Base-by-base conservation (phyloP, 2,113 vertebrate genomes). In the Brachypteracias leptosomus region DNA sequence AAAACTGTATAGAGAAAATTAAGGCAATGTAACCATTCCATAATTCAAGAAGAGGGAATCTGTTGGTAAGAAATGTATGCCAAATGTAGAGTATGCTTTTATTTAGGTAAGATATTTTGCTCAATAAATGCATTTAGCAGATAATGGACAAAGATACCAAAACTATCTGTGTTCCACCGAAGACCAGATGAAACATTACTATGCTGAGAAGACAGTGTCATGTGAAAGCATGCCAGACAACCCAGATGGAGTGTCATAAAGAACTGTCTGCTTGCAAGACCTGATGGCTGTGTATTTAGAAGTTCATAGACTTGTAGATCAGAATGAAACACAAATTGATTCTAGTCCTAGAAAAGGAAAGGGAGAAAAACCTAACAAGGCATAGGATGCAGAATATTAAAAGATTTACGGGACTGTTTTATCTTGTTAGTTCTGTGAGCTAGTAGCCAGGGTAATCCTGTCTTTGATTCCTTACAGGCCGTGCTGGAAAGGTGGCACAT, bases 221-320 rank as follows among this genome's bases (percentile, higher is more conserved):
- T 70, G 63, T 93, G 91, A 94, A 93, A 96, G 42, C 36, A 55
- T 91, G 94, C 85, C 90, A 92, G 91, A 89, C 87, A 87, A 40
- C n/a, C 58, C 92, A 92, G 90, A 63, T 22, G 0, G 70, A 66
- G 52, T 90, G 75, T 82, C 76, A 54, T 52, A n/a, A 84, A 88
- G 75, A 91, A 33, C 58, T 85, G 66, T 46, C 78, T 95, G 71
- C 77, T 21, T 91, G 42, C 31, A 93, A 86, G 82, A 79, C 67
- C 78, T 74, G 67, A 81, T 90, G 87, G 63, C 47, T 96, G 33
- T 63, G 63, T 88, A 15, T 85, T 90, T 85, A 73, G 73, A 90
- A 96, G 93, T 90, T 95, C 92, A 63, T 54, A 79, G 65, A 85
- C 75, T 88, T 88, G 80, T 57, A 86, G 83, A 83, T 80, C 74